A percentile compares a stretch with the other conserved stretches of the same genome.
Conservation (phyloP, 1,140 invertebrate genomes). For the Ephestia elutella region DNA sequence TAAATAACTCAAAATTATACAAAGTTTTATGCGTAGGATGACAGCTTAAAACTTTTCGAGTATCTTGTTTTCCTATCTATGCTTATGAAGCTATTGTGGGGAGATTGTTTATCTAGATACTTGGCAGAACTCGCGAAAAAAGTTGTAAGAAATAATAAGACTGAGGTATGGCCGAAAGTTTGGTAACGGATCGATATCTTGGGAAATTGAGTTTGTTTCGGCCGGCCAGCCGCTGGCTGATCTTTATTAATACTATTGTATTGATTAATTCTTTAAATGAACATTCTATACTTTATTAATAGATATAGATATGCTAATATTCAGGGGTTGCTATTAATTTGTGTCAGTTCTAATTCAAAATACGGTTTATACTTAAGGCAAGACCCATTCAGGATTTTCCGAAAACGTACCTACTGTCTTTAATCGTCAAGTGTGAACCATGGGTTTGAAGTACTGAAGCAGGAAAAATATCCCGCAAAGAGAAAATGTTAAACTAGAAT, state of each 20-base stretch:
- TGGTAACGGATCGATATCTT: background rate
- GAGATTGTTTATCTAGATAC: conserved; percentile 2
- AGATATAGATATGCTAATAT: too few relatives aligned
- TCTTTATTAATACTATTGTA: background rate
- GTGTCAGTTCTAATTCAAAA: too few relatives aligned
- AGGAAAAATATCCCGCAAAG: too few relatives aligned
- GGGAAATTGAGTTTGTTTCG: background rate
- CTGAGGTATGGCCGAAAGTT: background rate
- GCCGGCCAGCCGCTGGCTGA: background rate
- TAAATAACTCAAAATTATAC: background rate
- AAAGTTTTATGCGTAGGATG: background rate
- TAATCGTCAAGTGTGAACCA: too few relatives aligned
- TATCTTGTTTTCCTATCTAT: background rate
- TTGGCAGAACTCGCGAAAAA: background rate
- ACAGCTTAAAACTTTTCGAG: background rate
- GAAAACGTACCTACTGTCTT: too few relatives aligned
- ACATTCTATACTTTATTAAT: too few relatives aligned
- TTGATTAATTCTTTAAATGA: background rate
- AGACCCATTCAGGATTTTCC: too few relatives aligned
- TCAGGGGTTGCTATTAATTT: too few relatives aligned
- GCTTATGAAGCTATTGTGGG: background rate
- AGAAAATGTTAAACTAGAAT: too few relatives aligned
- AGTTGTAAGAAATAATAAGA: background rate
- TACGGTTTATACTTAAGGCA: too few relatives aligned
- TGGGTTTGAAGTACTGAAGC: too few relatives aligned